Evolutionary conservation across 2,113 vertebrate genomes (phyloP).

Genomic region (Mormyrus iriodes): DNA sequence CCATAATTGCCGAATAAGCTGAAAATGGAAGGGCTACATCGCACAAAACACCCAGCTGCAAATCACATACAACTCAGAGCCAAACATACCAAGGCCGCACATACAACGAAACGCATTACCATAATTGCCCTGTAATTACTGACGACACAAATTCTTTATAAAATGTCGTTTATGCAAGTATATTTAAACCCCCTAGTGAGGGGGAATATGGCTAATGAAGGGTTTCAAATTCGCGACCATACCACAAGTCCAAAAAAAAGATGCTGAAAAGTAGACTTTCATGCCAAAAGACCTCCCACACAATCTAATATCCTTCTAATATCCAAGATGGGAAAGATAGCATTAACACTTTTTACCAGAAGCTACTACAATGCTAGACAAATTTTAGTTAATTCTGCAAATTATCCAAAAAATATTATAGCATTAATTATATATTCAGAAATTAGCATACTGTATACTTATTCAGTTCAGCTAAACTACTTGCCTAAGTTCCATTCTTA

Average conservation of each 20-base stretch:
- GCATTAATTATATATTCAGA: neutral
- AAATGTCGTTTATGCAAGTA: constrained; percentile 11
- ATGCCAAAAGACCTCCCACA: constrained; percentile 4
- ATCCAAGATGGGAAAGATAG: neutral
- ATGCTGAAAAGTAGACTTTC: neutral
- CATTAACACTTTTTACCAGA: neutral
- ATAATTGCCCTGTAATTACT: constrained; percentile 17
- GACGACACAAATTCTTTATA: constrained; percentile 15
- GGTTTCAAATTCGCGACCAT: neutral
- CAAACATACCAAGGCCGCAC: constrained; percentile 2
- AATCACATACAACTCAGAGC: neutral
- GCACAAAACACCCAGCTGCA: neutral
- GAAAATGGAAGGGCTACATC: neutral
- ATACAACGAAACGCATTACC: constrained; percentile 2
- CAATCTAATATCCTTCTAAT: neutral
- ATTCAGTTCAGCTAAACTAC: neutral
- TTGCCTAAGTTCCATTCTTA: neutral
- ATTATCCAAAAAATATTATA: neutral
- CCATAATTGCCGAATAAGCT: neutral
- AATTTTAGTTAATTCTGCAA: neutral
- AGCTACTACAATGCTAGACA: neutral
- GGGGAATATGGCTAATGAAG: constrained; percentile 5
- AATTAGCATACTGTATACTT: neutral
- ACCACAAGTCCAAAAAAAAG: neutral
- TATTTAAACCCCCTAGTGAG: constrained; percentile 2